These are phyloP conservation scores for Clepsis dumicolana DNA, from an alignment of 2,888 invertebrate species.

Conservation along the genomic window DNA sequence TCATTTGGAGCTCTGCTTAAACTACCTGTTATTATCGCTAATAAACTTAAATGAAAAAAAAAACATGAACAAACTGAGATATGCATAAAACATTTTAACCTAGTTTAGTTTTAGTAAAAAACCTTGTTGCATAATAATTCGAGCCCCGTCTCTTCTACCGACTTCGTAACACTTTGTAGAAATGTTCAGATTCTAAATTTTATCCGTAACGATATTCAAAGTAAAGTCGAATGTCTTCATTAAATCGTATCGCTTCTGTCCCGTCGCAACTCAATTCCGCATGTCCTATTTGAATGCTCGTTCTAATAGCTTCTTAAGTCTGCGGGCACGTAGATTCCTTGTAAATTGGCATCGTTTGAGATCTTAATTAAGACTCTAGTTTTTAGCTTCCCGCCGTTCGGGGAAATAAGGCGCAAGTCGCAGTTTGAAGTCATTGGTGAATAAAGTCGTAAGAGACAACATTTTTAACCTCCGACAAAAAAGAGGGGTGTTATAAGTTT, in stretches of 20 bases:
- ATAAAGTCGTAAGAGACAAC: slow-evolving; percentile 1
- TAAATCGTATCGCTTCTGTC: neutral
- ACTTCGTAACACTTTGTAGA: no score
- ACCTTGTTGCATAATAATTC: no score
- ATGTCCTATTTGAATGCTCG: slow-evolving; percentile 51
- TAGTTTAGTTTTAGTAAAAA: no score
- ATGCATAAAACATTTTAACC: no score
- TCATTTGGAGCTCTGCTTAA: no score
- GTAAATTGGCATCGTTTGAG: slow-evolving; percentile 81
- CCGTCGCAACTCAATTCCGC: slow-evolving; percentile 19
- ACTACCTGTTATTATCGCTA: no score
- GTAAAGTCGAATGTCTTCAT: neutral
- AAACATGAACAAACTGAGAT: no score
- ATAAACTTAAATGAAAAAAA: no score
- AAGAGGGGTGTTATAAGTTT: no score
- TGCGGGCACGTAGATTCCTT: slow-evolving; percentile 72
- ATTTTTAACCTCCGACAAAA: no score
- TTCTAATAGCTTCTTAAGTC: slow-evolving; percentile 69
- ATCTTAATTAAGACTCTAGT: slow-evolving; percentile 83
- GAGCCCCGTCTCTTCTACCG: no score
- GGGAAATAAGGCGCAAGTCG: slow-evolving; percentile 18
- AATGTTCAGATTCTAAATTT: neutral
- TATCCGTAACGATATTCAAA: neutral
- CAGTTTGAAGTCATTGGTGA: neutral
- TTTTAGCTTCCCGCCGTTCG: slow-evolving; percentile 64